Evolutionary conservation across 2,113 vertebrate genomes (phyloP).

Genomic region (Eolophus roseicapilla): DNA sequence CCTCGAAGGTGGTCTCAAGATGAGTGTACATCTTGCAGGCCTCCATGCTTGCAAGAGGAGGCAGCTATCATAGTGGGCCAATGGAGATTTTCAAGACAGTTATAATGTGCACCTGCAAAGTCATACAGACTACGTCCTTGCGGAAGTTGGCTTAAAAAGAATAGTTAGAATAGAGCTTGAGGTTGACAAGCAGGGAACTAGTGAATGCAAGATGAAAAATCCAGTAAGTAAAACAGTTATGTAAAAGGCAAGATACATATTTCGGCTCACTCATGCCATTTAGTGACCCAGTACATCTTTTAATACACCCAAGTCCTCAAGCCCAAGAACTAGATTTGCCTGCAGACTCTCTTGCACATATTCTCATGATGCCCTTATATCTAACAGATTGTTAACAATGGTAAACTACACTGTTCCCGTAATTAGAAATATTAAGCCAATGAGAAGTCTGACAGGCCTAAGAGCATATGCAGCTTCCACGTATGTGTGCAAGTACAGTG

Average conservation of each 20-base stretch:
- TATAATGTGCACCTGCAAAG: background rate
- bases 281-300: accelerated
- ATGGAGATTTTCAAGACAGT: background rate
- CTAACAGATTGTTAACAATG: constrained; percentile 58
- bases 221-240: background rate
- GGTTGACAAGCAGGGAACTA: background rate
- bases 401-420: constrained; percentile 65
- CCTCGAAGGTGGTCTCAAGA: accelerated
- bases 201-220: background rate
- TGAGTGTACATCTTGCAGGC: accelerated
- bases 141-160: background rate
- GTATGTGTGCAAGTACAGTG: constrained; percentile 7
- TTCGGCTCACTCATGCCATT: background rate
- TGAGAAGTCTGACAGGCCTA: constrained; percentile 55
- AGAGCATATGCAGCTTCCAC: background rate
- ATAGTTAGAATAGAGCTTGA: too few species aligned
- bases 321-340: background rate
- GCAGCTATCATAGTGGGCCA: too few species aligned
- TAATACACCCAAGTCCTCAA: background rate
- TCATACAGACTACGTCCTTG: accelerated
- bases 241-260: background rate
- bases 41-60: accelerated
- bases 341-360: background rate
- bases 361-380: background rate
- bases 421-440: constrained; percentile 68